These are phyloP conservation scores for Eulithis testata DNA, from an alignment of 2,888 invertebrate genomes.

Conservation along the genomic window DNA sequence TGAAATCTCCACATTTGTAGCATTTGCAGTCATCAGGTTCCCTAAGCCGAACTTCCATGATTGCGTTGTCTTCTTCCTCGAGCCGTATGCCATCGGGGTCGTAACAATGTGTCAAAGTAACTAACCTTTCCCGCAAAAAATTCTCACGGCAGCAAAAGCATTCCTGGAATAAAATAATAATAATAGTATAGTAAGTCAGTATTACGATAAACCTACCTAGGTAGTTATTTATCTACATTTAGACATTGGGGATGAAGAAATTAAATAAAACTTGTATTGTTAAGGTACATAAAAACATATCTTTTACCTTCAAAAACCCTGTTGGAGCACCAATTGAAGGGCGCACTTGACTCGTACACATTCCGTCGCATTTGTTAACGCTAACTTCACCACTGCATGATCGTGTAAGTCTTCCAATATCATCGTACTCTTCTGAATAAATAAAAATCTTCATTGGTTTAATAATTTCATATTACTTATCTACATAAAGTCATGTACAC, in stretches of 20 bases:
- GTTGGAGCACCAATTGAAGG: constrained; percentile 95
- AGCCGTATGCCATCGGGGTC: constrained; percentile 93
- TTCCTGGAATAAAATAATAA: constrained; percentile 85
- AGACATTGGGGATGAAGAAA: background rate
- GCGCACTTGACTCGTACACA: constrained; percentile 95
- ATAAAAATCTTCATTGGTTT: too few relatives aligned
- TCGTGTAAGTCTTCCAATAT: constrained; percentile 91
- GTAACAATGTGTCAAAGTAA: constrained; percentile 93
- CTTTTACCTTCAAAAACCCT: constrained; percentile 93
- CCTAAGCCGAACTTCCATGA: constrained; percentile 92
- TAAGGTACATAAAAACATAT: background rate
- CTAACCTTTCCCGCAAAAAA: constrained; percentile 91
- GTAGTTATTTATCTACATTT: too few relatives aligned
- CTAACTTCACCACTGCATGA: constrained; percentile 95
- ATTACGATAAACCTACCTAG: too few relatives aligned
- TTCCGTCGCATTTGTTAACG: constrained; percentile 97
- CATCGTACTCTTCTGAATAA: constrained; percentile 93
- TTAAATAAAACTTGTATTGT: background rate
- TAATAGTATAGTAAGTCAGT: background rate
- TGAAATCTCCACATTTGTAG: constrained; percentile 94
- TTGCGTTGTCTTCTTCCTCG: constrained; percentile 87
- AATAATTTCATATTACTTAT: too few relatives aligned
- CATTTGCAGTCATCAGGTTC: constrained; percentile 96
- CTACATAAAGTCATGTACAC: background rate
- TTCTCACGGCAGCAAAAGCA: constrained; percentile 97